These are phyloP conservation scores for Formica exsecta DNA, from an alignment of 1,140 invertebrate genomes.

Conservation along the genomic window DNA sequence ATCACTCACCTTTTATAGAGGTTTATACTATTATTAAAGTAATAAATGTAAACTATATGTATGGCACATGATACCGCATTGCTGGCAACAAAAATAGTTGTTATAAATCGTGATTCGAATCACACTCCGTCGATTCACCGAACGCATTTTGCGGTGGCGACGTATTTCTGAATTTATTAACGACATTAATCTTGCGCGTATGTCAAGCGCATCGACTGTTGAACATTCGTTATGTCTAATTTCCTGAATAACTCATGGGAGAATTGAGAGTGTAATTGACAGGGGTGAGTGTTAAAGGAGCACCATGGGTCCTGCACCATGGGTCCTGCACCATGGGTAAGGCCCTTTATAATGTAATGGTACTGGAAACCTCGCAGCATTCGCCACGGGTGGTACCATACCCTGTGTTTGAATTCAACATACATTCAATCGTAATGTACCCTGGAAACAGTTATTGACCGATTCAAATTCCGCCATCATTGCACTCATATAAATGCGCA, in stretches of 20 bases:
- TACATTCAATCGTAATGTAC: not conserved
- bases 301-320: conserved; percentile 24
- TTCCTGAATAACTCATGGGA: conserved; percentile 66
- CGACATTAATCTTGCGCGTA: conserved; percentile 20
- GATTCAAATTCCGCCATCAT: conserved; percentile 42
- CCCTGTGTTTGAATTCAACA: conserved; percentile 37
- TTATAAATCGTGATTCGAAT: conserved; percentile 45
- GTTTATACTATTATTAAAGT: conserved; percentile 11
- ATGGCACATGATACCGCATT: not conserved
- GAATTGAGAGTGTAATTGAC: conserved; percentile 71
- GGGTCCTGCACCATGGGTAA: conserved; percentile 35
- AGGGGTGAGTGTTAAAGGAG: conserved; percentile 62
- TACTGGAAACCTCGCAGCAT: conserved; percentile 50
- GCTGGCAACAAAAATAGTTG: conserved; percentile 30
- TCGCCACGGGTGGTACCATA: conserved; percentile 67
- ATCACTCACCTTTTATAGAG: too few species aligned
- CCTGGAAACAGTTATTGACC: conserved; percentile 44
- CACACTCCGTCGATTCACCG: conserved; percentile 25
- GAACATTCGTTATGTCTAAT: conserved; percentile 72
- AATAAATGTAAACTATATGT: not conserved
- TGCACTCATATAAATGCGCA: not conserved
- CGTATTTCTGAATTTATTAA: conserved; percentile 48
- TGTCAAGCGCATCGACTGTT: conserved; percentile 35
- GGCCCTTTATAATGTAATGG: conserved; percentile 60
- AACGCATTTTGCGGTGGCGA: conserved; percentile 10